These are phyloP conservation scores for Mastomys natalensis DNA, from an alignment of 2,113 vertebrate species.

Conservation along the genomic window DNA sequence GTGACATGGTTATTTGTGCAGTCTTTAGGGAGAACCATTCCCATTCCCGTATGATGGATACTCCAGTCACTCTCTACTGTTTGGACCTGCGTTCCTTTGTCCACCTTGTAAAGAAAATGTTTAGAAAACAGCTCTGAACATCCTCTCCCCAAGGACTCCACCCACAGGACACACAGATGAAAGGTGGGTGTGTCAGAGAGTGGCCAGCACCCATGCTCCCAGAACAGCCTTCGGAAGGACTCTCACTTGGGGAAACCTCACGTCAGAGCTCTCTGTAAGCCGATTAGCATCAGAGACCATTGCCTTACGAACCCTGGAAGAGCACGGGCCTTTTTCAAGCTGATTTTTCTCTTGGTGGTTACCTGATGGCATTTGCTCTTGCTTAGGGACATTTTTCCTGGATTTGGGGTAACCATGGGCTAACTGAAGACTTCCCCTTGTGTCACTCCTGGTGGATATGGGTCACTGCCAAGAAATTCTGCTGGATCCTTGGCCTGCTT, in stretches of 20 bases:
- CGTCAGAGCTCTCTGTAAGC: not conserved
- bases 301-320: not conserved
- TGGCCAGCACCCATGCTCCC: not conserved
- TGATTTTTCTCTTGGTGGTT: not conserved
- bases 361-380: not conserved
- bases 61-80: conserved; percentile 52
- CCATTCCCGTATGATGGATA: not conserved
- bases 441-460: not conserved
- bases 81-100: conserved; percentile 1
- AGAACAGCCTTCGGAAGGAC: not conserved
- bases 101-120: conserved; percentile 60
- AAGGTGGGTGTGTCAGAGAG: no score
- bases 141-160: not conserved
- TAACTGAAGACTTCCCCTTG: not conserved
- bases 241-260: not conserved
- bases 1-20: not conserved
- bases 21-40: conserved; percentile 57
- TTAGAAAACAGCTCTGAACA: not conserved
- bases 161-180: not conserved
- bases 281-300: not conserved
- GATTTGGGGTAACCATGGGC: not conserved
- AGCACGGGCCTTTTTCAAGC: not conserved
- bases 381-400: rapidly evolving
- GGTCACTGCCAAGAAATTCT: not conserved
- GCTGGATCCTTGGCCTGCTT: not conserved